These are phyloP conservation scores for Sorex fumeus DNA, from an alignment of 2,113 vertebrate genomes.

Conservation along the genomic window DNA sequence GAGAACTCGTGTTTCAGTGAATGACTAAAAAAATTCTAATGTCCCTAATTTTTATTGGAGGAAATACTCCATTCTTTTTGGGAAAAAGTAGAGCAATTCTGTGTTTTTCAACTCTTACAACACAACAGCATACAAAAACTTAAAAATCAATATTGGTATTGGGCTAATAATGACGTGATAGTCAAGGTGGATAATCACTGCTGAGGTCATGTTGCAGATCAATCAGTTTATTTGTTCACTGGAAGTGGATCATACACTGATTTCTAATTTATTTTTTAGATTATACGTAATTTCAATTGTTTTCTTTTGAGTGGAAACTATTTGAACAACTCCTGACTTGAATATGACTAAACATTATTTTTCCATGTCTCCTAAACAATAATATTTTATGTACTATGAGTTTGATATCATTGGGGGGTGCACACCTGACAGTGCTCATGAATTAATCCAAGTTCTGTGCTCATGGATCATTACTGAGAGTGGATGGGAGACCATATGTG, in stretches of 20 bases:
- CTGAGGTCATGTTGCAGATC: not conserved
- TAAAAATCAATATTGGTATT: not conserved
- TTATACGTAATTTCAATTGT: constrained; percentile 63
- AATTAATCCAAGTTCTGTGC: no score
- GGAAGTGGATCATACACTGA: constrained; percentile 29
- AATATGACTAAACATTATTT: not conserved
- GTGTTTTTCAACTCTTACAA: not conserved
- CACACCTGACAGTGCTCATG: no score
- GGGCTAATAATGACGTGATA: not conserved
- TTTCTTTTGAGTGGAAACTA: constrained; percentile 51
- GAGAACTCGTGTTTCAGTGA: constrained; percentile 9
- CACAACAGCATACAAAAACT: constrained; percentile 8
- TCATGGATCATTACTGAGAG: no score
- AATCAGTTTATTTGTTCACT: constrained; percentile 27
- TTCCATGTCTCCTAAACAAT: constrained; percentile 37
- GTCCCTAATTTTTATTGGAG: constrained; percentile 14
- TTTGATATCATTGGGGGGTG: not conserved
- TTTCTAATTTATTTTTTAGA: constrained; percentile 64
- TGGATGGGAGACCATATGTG: no score
- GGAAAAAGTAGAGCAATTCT: constrained; percentile 6
- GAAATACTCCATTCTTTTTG: constrained; percentile 1
- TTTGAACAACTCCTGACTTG: constrained; percentile 3
- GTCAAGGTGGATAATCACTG: not conserved
- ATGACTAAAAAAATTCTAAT: constrained; percentile 6
- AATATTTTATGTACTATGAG: not conserved